phyloP scores from a whole-genome alignment of 2,113 vertebrate species.

The Carollia perspicillata region DNA sequence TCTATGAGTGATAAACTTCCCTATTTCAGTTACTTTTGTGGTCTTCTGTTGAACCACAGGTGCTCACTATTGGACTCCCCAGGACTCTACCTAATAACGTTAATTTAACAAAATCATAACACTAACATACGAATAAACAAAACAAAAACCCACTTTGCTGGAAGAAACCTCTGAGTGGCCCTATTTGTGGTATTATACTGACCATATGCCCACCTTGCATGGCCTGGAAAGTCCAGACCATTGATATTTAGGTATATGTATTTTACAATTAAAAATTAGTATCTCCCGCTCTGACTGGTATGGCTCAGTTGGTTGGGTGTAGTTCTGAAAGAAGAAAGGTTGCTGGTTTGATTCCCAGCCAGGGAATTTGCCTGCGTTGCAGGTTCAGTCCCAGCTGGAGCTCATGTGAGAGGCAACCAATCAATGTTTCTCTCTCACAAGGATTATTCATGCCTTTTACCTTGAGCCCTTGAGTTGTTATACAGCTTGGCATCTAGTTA shows the following conservation, averaged over 20 bases:
- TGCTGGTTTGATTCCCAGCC: no score
- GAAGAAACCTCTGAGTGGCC: background rate
- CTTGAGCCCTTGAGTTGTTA: background rate
- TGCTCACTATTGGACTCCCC: background rate
- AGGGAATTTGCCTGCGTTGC: no score
- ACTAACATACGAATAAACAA: background rate
- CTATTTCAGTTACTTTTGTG: background rate
- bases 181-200: background rate
- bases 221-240: background rate
- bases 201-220: background rate
- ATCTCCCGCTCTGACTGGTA: background rate
- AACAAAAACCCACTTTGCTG: background rate
- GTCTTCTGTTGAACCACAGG: background rate
- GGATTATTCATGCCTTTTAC: background rate
- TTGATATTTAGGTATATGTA: background rate
- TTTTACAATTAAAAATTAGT: background rate
- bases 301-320: no score
- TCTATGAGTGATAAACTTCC: background rate
- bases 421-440: background rate
- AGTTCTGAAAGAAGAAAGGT: no score
- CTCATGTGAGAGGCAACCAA: no score
- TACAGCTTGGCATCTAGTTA: background rate
- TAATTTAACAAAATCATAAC: background rate
- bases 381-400: no score
- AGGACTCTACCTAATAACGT: background rate